phyloP scores from a whole-genome alignment of 30 jellyfish, hydroid and myxozoan species.

The Pelagia noctiluca region DNA sequence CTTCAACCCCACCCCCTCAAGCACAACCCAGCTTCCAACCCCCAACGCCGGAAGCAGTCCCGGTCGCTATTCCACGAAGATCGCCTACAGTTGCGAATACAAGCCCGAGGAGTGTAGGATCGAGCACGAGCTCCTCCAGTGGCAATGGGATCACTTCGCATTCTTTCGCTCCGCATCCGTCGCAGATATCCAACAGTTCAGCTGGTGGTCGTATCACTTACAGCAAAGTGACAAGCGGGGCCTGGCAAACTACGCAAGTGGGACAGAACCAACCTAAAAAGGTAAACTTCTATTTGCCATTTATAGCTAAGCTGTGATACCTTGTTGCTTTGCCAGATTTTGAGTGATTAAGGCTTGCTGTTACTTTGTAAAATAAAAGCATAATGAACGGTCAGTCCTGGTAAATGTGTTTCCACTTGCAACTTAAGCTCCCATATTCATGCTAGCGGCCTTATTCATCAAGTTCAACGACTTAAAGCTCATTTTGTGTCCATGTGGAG shows the following conservation, averaged over 20 bases:
- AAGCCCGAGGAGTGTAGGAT: conserved; percentile 59
- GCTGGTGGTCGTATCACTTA: conserved; percentile 66
- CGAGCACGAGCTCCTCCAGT: conserved; percentile 8
- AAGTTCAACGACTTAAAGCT: too few relatives aligned
- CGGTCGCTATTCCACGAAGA: conserved; percentile 48
- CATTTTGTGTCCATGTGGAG: too few relatives aligned
- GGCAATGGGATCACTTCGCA: conserved; percentile 7
- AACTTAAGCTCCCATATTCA: too few relatives aligned
- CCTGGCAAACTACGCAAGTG: conserved; percentile 68
- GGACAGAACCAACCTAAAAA: background rate
- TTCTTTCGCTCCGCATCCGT: conserved; percentile 49
- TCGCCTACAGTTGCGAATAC: conserved; percentile 38
- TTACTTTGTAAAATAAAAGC: too few relatives aligned
- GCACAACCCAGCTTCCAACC: background rate
- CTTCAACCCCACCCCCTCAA: conserved; percentile 18
- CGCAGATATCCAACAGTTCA: conserved; percentile 7
- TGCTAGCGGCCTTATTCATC: too few relatives aligned
- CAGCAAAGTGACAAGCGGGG: conserved; percentile 87
- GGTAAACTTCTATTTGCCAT: conserved; percentile 11
- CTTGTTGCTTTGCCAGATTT: too few relatives aligned
- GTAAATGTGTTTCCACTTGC: too few relatives aligned
- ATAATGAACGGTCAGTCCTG: too few relatives aligned
- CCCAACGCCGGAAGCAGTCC: conserved; percentile 24
- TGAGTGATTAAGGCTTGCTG: too few relatives aligned
- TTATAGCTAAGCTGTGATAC: too few relatives aligned